Conservation (phyloP, 2,797 vertebrate genomes). For the Microcaecilia unicolor region DNA sequence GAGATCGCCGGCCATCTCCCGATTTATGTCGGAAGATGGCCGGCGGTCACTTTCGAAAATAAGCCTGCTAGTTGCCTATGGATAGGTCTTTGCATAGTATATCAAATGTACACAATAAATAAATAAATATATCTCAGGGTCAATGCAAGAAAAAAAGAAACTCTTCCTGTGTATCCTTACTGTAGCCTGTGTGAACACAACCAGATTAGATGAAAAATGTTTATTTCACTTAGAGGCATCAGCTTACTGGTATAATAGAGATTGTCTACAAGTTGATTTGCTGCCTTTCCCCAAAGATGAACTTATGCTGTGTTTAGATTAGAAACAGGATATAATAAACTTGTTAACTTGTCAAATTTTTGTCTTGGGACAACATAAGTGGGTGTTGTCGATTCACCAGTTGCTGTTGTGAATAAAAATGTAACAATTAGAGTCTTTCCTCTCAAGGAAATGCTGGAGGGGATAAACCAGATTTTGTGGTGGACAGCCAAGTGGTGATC, state of each 20-base stretch:
- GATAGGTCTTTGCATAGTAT: too few relatives aligned
- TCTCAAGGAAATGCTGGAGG: constrained; percentile 7
- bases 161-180: background rate
- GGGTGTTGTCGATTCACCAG: constrained; percentile 11
- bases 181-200: background rate
- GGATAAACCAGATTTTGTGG: background rate
- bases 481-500: background rate
- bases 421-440: constrained; percentile 3
- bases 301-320: constrained; percentile 15
- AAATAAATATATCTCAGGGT: constrained; percentile 11
- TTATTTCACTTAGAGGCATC: background rate
- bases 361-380: constrained; percentile 9
- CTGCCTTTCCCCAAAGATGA: constrained; percentile 4
- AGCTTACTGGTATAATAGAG: background rate
- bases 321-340: constrained; percentile 27
- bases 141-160: constrained; percentile 2
- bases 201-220: background rate
- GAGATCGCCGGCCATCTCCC: too few relatives aligned
- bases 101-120: too few relatives aligned
- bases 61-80: too few relatives aligned
- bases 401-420: constrained; percentile 12
- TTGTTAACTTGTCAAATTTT: constrained; percentile 20
- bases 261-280: background rate
- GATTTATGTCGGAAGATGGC: too few relatives aligned
- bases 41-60: too few relatives aligned